phyloP scores from a whole-genome alignment of 2,113 vertebrate genomes.

The Halcyon senegalensis region DNA sequence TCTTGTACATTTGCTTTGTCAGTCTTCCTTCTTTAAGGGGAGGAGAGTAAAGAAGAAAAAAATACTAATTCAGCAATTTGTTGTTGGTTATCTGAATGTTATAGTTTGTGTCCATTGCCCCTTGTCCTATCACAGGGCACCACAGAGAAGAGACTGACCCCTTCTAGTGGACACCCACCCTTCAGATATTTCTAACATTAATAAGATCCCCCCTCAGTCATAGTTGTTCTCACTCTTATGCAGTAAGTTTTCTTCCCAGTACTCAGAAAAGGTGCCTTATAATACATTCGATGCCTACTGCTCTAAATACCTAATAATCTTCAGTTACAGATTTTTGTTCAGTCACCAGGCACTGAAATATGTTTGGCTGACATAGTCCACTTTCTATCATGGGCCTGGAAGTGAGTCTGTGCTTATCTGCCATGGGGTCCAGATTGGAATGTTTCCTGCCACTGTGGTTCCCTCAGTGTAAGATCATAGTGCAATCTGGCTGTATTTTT shows the following conservation, averaged over 20 bases:
- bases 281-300: not conserved
- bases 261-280: not conserved
- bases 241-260: not conserved
- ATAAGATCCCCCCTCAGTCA: not conserved
- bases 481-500: not conserved
- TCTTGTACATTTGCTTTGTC: not conserved
- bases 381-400: not conserved
- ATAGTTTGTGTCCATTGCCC: too few species aligned
- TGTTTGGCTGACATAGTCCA: not conserved
- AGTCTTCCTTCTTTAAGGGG: not conserved
- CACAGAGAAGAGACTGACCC: too few species aligned
- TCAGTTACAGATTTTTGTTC: not conserved
- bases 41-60: not conserved
- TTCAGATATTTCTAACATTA: too few species aligned
- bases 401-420: not conserved
- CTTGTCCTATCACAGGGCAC: too few species aligned
- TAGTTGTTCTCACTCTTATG: not conserved
- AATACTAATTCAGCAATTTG: not conserved
- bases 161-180: too few species aligned
- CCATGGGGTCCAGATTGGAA: not conserved
- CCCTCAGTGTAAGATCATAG: not conserved
- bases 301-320: not conserved
- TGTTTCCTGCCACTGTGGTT: not conserved
- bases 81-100: not conserved
- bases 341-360: not conserved